Percentiles rank a stretch among this genome's conserved stretches.
These are phyloP conservation scores for Goniozus legneri DNA, from an alignment of 1,140 invertebrate genomes.

Conservation along the genomic window DNA sequence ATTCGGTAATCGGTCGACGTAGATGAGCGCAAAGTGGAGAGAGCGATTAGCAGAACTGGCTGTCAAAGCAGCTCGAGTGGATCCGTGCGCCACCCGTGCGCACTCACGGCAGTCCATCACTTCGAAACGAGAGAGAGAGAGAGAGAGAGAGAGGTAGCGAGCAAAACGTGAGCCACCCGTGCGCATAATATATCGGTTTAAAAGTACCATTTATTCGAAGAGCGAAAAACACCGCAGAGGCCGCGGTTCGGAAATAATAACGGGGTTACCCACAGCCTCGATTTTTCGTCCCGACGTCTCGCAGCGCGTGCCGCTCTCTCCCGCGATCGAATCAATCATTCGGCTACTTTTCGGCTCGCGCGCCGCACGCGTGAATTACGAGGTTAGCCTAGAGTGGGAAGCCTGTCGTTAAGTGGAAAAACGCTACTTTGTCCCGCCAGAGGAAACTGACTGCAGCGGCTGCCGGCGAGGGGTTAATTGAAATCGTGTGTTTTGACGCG, in stretches of 20 bases:
- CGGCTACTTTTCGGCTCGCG: too few relatives aligned
- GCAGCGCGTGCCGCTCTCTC: constrained; percentile 19
- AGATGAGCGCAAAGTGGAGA: constrained; percentile 41
- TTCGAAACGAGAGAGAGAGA: constrained; percentile 17
- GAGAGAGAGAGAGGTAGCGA: constrained; percentile 1
- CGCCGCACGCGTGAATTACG: constrained; percentile 16
- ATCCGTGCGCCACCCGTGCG: constrained; percentile 37
- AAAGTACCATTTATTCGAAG: constrained; percentile 53
- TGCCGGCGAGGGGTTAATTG: too few relatives aligned
- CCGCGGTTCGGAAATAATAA: constrained; percentile 46
- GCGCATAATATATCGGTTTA: constrained; percentile 52
- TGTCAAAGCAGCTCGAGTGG: constrained; percentile 48
- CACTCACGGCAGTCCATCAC: constrained; percentile 44
- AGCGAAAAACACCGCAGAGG: constrained; percentile 41
- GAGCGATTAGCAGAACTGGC: constrained; percentile 49
- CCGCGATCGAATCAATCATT: constrained; percentile 35
- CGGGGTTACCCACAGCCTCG: constrained; percentile 42
- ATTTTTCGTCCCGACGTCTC: constrained; percentile 9
- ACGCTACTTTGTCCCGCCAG: constrained; percentile 4
- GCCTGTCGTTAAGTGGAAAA: constrained; percentile 1
- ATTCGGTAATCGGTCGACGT: too few relatives aligned
- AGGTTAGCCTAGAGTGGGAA: constrained; percentile 24
- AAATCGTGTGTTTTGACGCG: too few relatives aligned
- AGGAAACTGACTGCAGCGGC: too few relatives aligned
- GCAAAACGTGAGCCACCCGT: constrained; percentile 11